A percentile compares a stretch with the other conserved stretches of the same genome.
Conservation (phyloP, 2,888 invertebrate genomes). For the Argyresthia albistria region DNA sequence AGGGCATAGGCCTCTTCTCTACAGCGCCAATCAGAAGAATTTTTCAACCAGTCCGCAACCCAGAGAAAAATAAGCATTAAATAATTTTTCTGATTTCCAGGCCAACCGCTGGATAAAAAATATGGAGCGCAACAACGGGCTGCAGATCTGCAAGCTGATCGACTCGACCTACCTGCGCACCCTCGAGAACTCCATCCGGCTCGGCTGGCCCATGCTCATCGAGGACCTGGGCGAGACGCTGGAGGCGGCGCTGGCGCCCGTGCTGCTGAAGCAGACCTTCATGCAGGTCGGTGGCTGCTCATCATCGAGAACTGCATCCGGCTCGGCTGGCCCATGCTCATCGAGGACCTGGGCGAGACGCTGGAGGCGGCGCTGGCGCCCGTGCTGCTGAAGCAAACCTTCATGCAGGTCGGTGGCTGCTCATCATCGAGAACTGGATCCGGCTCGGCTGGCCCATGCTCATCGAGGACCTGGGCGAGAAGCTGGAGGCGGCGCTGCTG, state of each 20-base stretch:
- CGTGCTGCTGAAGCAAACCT: too few species aligned
- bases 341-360: background rate
- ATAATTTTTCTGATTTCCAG: too few species aligned
- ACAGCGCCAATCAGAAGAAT: too few species aligned
- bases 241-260: constrained; percentile 89
- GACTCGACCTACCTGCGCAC: constrained; percentile 82
- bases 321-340: too few species aligned
- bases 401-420: background rate
- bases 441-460: background rate
- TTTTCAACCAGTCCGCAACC: too few species aligned
- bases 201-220: constrained; percentile 88
- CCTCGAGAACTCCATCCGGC: constrained; percentile 85
- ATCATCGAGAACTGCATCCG: too few species aligned
- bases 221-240: constrained; percentile 91
- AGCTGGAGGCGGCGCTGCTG: background rate
- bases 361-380: background rate
- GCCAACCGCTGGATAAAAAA: constrained; percentile 94
- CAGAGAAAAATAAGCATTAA: too few species aligned
- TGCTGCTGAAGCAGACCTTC: constrained; percentile 86
- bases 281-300: constrained; percentile 62
- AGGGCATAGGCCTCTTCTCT: too few species aligned
- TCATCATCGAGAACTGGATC: too few species aligned
- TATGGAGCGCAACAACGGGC: constrained; percentile 83
- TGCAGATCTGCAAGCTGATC: constrained; percentile 85
- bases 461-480: background rate